Evolutionary conservation across 2,797 vertebrate genomes (phyloP), one percentile per base, ranked within the genome.

Genomic region (Cercopithecus diana): DNA sequence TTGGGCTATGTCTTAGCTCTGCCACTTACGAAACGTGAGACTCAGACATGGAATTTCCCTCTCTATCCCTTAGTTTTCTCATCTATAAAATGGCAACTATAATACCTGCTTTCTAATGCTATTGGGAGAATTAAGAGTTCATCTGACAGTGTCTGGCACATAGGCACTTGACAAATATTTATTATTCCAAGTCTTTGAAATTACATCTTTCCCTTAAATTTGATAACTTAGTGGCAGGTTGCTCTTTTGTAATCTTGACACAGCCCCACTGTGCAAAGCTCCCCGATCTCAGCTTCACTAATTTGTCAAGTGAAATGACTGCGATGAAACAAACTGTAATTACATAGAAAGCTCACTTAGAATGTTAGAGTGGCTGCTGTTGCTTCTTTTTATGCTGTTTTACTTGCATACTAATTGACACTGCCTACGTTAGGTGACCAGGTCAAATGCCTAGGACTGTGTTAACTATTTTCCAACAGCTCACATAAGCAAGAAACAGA

Each of bases 251-350:
- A 93, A 77, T 79, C 89, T 88, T 61, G 80, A 96, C 98, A 97
- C 93, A 0, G 36, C 97, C 97, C 92, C 84, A 92, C 92, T 96
- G 93, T 95, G 97, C 94, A 98, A 98, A 98, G 93, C 89, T 95
- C 93, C 97, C 93, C 98, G 98, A 94, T 97, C 98, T 98, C 97
- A 98, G 98, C 98, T 98, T 97, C 96, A 97, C 98, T 99, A 98
- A 99, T 99, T 98, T 99, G 98, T 97, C 98, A 94, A 96, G 97
- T 99, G 98, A 98, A 99, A 98, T 98, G 98, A 98, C 97, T 97
- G 96, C 98, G 98, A 99, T 98, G 98, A 98, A 98, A 99, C 98
- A 98, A 98, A 98, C 97, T 98, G 97, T 98, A 98, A 99, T 99
- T 98, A 98, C 97, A 97, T 83, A 90, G 97, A 97, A 98, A 97